phyloP scores from a whole-genome alignment of 2,888 invertebrate genomes.

The Melanargia galathea region DNA sequence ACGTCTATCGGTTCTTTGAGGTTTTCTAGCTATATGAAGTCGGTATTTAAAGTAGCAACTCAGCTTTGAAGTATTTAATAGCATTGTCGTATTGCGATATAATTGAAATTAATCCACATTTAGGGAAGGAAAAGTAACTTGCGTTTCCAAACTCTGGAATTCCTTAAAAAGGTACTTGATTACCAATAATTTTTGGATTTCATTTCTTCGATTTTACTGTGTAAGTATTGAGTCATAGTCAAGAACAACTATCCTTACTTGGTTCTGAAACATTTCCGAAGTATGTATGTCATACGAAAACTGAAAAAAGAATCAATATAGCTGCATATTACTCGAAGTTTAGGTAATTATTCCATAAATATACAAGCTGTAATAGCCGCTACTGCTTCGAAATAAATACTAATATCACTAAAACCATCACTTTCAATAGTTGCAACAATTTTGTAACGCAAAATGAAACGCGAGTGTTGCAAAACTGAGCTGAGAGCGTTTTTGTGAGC shows the following conservation, averaged over 20 bases:
- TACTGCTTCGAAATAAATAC: background rate
- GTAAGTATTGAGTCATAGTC: background rate
- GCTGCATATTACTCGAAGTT: background rate
- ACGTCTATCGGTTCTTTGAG: too few species aligned
- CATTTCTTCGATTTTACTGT: background rate
- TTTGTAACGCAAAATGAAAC: conserved; percentile 36
- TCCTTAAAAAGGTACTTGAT: background rate
- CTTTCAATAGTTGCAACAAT: conserved; percentile 31
- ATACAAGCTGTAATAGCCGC: background rate
- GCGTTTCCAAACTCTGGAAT: background rate
- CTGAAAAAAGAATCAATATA: background rate
- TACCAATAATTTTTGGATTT: background rate
- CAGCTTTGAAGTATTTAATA: too few species aligned
- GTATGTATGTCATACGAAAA: background rate
- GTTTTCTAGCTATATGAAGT: too few species aligned
- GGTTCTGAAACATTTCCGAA: background rate
- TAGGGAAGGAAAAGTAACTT: background rate
- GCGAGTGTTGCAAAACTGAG: conserved; percentile 36
- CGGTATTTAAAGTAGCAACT: too few species aligned
- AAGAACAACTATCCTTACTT: background rate
- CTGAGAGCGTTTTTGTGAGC: conserved; percentile 29
- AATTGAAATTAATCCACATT: background rate
- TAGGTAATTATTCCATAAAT: background rate
- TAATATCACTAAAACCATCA: background rate
- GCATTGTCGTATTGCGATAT: background rate